phyloP scores from a whole-genome alignment of 2,888 invertebrate genomes.

The Troides helena region DNA sequence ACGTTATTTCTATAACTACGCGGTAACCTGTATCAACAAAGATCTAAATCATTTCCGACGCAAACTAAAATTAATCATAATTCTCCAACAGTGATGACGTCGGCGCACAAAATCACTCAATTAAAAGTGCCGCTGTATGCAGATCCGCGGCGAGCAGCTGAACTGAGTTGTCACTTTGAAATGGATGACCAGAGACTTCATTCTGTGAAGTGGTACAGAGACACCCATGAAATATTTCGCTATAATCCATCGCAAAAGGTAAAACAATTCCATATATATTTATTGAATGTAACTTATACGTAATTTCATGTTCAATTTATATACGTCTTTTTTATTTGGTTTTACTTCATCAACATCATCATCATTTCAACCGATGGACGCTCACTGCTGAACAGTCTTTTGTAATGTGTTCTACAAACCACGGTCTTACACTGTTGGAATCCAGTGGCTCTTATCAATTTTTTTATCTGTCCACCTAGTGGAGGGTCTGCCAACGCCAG shows the following conservation, averaged over 20 bases:
- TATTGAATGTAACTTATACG: no score
- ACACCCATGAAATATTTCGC: constrained; percentile 72
- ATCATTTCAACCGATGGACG: no score
- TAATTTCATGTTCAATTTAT: no score
- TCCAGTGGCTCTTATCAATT: no score
- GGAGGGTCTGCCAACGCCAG: no score
- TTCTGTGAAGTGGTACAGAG: constrained; percentile 75
- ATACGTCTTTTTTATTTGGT: no score
- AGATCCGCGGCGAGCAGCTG: constrained; percentile 72
- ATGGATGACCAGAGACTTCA: constrained; percentile 72
- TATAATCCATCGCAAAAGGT: constrained; percentile 71
- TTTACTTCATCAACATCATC: no score
- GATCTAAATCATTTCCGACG: background rate
- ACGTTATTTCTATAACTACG: background rate
- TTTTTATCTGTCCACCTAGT: no score
- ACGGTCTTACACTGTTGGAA: no score
- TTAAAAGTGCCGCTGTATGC: constrained; percentile 72
- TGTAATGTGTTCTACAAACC: no score
- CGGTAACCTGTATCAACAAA: background rate
- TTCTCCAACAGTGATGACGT: constrained; percentile 57
- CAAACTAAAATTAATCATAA: background rate
- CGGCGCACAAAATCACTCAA: constrained; percentile 71
- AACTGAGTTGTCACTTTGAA: constrained; percentile 72
- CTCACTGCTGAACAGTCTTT: no score
- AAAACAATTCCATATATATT: background rate